These are phyloP conservation scores for Campopleginae sp. DNA, from an alignment of 2,888 invertebrate genomes.

Conservation along the genomic window DNA sequence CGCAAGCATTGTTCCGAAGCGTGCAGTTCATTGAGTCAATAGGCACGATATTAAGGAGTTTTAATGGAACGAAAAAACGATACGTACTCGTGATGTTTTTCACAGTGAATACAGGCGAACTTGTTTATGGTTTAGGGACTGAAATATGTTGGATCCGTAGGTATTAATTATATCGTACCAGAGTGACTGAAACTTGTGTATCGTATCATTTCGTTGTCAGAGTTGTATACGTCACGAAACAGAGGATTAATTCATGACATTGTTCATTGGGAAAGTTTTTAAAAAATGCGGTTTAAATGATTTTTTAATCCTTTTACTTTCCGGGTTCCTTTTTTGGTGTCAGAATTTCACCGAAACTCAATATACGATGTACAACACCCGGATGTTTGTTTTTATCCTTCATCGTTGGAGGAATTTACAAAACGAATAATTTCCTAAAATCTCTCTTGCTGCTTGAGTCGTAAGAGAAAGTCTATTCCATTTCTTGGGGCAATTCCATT, in stretches of 20 bases:
- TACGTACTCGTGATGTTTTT: no score
- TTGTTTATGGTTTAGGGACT: no score
- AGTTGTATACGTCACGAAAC: no score
- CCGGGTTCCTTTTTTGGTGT: not conserved
- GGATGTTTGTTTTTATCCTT: not conserved
- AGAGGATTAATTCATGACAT: not conserved
- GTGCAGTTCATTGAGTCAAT: no score
- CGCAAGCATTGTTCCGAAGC: no score
- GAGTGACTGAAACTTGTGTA: no score
- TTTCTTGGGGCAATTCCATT: not conserved
- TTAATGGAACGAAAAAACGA: no score
- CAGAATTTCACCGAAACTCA: not conserved
- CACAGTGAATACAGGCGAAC: no score
- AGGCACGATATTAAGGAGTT: no score
- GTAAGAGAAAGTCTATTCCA: conserved; percentile 10
- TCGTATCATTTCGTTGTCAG: no score
- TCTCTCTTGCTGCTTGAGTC: conserved; percentile 1
- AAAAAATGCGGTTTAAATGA: not conserved
- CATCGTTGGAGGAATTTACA: not conserved
- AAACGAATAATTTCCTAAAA: conserved; percentile 2
- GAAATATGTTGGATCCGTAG: no score
- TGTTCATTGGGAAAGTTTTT: not conserved
- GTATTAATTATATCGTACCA: no score
- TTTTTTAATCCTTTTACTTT: not conserved
- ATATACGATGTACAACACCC: not conserved